Percentiles rank a stretch among this genome's conserved stretches.
phyloP scores from a whole-genome alignment of 2,113 vertebrate genomes.

The Ciconia boyciana region DNA sequence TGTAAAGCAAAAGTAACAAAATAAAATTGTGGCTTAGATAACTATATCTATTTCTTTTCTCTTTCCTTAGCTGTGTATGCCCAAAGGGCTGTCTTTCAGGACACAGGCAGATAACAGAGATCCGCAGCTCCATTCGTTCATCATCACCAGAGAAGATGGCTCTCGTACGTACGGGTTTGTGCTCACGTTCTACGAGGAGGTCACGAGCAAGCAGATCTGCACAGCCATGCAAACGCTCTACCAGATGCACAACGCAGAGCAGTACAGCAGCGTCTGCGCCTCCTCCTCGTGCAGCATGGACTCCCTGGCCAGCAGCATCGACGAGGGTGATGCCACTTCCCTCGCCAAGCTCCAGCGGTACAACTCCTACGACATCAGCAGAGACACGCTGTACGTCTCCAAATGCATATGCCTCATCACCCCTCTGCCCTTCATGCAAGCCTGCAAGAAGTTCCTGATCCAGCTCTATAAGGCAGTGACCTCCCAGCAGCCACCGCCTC shows the following conservation, averaged over 20 bases:
- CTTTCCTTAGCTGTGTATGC: conserved; percentile 89
- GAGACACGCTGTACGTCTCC: conserved; percentile 92
- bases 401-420: conserved; percentile 95
- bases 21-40: not conserved
- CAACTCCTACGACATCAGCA: conserved; percentile 85
- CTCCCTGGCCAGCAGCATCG: conserved; percentile 88
- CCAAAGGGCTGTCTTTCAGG: conserved; percentile 92
- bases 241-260: conserved; percentile 96
- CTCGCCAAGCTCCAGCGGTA: conserved; percentile 76
- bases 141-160: conserved; percentile 89
- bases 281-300: conserved; percentile 96
- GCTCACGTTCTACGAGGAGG: conserved; percentile 95
- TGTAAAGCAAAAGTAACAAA: not conserved
- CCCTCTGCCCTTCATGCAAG: conserved; percentile 94
- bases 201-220: conserved; percentile 89
- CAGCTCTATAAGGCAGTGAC: conserved; percentile 90
- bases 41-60: not conserved
- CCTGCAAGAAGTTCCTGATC: conserved; percentile 89
- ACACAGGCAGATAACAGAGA: conserved; percentile 85
- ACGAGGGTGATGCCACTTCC: conserved; percentile 84
- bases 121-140: conserved; percentile 91
- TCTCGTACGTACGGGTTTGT: conserved; percentile 93
- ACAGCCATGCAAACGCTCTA: conserved; percentile 94
- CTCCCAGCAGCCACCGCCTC: conserved; percentile 85
- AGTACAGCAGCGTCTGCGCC: conserved; percentile 77